phyloP scores from a whole-genome alignment of 2,888 invertebrate species.

The Falcaria lacertinaria region DNA sequence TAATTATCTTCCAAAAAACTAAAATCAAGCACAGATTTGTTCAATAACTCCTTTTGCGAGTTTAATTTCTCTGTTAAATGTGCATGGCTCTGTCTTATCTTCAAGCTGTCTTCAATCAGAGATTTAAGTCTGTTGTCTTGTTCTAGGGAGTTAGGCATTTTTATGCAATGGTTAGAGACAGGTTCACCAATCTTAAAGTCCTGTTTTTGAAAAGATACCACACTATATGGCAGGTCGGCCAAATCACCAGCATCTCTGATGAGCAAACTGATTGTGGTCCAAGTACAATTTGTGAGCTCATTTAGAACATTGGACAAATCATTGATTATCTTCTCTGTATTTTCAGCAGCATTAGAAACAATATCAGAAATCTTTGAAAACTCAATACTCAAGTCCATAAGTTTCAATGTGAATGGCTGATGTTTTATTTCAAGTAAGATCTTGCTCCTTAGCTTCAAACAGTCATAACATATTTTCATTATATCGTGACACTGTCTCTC shows the following conservation, averaged over 20 bases:
- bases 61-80: conserved; percentile 53
- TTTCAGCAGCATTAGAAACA: conserved; percentile 55
- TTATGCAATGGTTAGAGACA: conserved; percentile 53
- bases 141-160: conserved; percentile 34
- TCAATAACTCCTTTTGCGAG: conserved; percentile 50
- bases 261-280: conserved; percentile 63
- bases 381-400: conserved; percentile 64
- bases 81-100: conserved; percentile 51
- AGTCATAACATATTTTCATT: conserved; percentile 77
- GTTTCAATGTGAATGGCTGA: conserved; percentile 62
- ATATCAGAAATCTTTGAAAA: conserved; percentile 63
- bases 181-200: conserved; percentile 71
- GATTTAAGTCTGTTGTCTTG: conserved; percentile 55
- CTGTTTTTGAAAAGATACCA: conserved; percentile 66
- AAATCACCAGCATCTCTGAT: conserved; percentile 54
- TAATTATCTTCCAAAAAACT: conserved; percentile 54
- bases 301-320: conserved; percentile 47
- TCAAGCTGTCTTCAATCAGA: conserved; percentile 66
- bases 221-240: conserved; percentile 64
- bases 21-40: conserved; percentile 53
- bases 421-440: conserved; percentile 65
- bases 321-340: conserved; percentile 48
- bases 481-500: conserved; percentile 73
- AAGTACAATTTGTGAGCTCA: conserved; percentile 57
- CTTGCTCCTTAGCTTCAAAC: conserved; percentile 73